These are phyloP conservation scores for Alectoris magna DNA, from an alignment of 2,797 vertebrate genomes.

Conservation along the genomic window DNA sequence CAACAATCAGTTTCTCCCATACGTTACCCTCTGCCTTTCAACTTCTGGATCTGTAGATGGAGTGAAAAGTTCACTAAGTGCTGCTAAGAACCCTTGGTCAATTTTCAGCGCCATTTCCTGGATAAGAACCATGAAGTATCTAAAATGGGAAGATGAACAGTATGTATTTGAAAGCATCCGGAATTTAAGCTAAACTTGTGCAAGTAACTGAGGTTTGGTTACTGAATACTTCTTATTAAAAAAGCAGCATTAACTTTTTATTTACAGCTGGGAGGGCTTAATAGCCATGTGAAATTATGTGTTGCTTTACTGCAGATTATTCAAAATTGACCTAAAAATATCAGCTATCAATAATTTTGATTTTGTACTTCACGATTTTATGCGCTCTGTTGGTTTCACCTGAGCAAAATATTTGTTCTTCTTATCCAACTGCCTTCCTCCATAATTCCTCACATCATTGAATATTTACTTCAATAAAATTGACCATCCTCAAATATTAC, in stretches of 20 bases:
- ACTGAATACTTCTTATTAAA: not conserved
- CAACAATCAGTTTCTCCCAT: not conserved
- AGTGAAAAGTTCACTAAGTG: constrained; percentile 86
- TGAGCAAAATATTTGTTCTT: not conserved
- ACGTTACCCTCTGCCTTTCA: constrained; percentile 85
- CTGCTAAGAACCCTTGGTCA: constrained; percentile 93
- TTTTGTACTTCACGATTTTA: not conserved
- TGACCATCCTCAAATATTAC: not conserved
- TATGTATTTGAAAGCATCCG: not conserved
- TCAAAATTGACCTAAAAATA: not conserved
- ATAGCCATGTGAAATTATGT: not conserved
- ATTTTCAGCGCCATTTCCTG: constrained; percentile 98
- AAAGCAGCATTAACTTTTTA: not conserved
- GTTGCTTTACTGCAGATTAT: not conserved
- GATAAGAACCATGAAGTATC: constrained; percentile 98
- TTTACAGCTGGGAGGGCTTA: not conserved
- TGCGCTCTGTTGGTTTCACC: not conserved
- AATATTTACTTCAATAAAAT: not conserved
- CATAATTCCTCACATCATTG: not conserved
- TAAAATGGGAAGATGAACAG: constrained; percentile 45
- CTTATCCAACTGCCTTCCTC: not conserved
- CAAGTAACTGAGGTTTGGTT: not conserved
- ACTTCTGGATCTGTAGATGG: constrained; percentile 81
- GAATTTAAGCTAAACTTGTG: not conserved
- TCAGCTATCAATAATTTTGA: not conserved